phyloP scores from a whole-genome alignment of 1,140 invertebrate genomes.

The Drosophila sucinea region DNA sequence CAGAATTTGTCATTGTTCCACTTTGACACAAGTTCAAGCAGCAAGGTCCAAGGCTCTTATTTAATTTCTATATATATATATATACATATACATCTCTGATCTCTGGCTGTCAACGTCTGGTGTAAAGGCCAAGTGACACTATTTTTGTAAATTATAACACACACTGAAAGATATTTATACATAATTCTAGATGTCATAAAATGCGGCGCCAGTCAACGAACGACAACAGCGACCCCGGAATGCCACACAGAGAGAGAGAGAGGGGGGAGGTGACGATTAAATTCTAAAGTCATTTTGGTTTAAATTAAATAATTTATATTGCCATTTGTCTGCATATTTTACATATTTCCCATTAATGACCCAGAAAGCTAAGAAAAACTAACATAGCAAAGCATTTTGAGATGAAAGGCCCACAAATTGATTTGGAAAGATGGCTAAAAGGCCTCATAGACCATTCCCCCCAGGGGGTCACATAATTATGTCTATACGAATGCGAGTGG shows the following conservation, averaged over 20 bases:
- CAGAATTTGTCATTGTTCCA: constrained; percentile 62
- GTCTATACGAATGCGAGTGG: not conserved
- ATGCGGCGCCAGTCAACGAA: constrained; percentile 61
- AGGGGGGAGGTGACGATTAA: constrained; percentile 42
- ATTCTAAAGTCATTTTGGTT: constrained; percentile 45
- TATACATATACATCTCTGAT: constrained; percentile 44
- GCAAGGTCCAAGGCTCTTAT: constrained; percentile 63
- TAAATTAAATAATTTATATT: constrained; percentile 72
- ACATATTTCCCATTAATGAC: constrained; percentile 72
- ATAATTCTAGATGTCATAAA: constrained; percentile 59
- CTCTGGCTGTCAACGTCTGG: constrained; percentile 70
- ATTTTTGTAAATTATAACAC: constrained; percentile 66
- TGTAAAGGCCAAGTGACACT: constrained; percentile 72
- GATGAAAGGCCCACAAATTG: constrained; percentile 60
- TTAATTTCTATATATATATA: constrained; percentile 23
- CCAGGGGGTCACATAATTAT: constrained; percentile 1
- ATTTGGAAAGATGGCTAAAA: constrained; percentile 55
- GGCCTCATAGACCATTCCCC: not conserved
- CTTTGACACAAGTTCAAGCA: constrained; percentile 76
- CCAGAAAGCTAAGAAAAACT: constrained; percentile 44
- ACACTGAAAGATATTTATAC: constrained; percentile 24
- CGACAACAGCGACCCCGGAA: constrained; percentile 63
- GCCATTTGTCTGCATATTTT: constrained; percentile 72
- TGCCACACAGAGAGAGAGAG: constrained; percentile 49
- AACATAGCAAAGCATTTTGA: constrained; percentile 14